Percentiles rank a stretch among this genome's conserved stretches.
Conservation (phyloP, 92 coral and sea anemone genomes). For the Parazoanthus swiftii region DNA sequence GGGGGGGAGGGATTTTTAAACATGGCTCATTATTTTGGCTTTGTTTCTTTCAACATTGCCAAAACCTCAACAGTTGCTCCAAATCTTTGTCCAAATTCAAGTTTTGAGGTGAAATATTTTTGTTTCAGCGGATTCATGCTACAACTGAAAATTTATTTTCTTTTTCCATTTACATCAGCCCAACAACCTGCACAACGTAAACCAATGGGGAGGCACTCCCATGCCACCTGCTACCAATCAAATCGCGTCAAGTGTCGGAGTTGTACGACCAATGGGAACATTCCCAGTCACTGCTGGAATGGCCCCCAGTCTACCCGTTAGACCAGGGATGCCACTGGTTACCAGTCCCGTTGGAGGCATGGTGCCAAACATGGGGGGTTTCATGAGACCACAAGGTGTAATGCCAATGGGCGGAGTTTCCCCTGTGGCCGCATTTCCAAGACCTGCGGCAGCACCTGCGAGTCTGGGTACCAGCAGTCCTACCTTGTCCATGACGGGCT, state of each 20-base stretch:
- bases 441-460: constrained; percentile 53
- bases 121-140: too few species aligned
- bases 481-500: constrained; percentile 50
- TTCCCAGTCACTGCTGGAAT: constrained; percentile 24
- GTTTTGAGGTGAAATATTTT: background rate
- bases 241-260: constrained; percentile 61
- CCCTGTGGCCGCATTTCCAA: constrained; percentile 58
- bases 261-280: constrained; percentile 78
- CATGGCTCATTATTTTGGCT: too few species aligned
- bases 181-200: constrained; percentile 1
- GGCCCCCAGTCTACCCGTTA: background rate
- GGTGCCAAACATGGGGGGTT: constrained; percentile 32
- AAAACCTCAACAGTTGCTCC: background rate
- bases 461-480: constrained; percentile 63
- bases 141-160: background rate
- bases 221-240: constrained; percentile 33
- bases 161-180: background rate
- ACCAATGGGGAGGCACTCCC: constrained; percentile 14
- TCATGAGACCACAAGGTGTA: constrained; percentile 48
- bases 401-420: constrained; percentile 42
- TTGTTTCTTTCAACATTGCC: too few species aligned
- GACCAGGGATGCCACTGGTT: constrained; percentile 28
- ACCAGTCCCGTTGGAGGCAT: constrained; percentile 25
- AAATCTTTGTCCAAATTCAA: background rate
- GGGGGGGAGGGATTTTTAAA: too few species aligned